A percentile compares a stretch with the other conserved stretches of the same genome.
Conservation (phyloP, 2,888 invertebrate genomes). For the Stenchaetothrips biformis region DNA sequence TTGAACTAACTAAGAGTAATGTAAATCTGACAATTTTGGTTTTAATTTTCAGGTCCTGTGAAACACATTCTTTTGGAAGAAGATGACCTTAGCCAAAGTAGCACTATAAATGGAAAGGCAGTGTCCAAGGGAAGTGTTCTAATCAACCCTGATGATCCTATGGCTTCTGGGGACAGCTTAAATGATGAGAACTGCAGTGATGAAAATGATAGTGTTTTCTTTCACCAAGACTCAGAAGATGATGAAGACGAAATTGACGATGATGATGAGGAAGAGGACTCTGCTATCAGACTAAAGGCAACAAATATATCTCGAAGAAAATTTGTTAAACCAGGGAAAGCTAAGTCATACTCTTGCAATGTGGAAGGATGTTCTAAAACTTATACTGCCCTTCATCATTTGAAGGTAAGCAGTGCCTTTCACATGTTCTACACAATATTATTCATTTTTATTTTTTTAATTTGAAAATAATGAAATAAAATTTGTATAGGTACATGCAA, state of each 20-base stretch:
- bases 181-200: not conserved
- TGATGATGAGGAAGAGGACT: slow-evolving; percentile 42
- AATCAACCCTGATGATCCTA: not conserved
- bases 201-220: not conserved
- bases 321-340: slow-evolving; percentile 39
- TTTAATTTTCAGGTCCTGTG: not conserved
- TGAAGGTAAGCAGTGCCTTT: slow-evolving; percentile 45
- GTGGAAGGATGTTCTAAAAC: slow-evolving; percentile 50
- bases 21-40: not conserved
- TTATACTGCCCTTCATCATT: slow-evolving; percentile 51
- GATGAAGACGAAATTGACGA: slow-evolving; percentile 41
- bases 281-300: slow-evolving; percentile 40
- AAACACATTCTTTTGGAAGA: not conserved
- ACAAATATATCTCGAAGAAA: slow-evolving; percentile 35
- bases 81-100: not conserved
- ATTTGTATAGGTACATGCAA: slow-evolving; percentile 50
- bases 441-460: slow-evolving; percentile 16
- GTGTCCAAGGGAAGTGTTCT: not conserved
- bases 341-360: slow-evolving; percentile 47
- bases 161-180: not conserved
- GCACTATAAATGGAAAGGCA: not conserved
- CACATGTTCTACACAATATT: not conserved
- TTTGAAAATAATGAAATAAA: slow-evolving; percentile 8
- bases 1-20: not conserved
- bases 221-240: slow-evolving; percentile 34